A percentile compares a stretch with the other conserved stretches of the same genome.
Evolutionary conservation across 2,888 invertebrate species (phyloP).

Genomic region (Trachelus tabidus): DNA sequence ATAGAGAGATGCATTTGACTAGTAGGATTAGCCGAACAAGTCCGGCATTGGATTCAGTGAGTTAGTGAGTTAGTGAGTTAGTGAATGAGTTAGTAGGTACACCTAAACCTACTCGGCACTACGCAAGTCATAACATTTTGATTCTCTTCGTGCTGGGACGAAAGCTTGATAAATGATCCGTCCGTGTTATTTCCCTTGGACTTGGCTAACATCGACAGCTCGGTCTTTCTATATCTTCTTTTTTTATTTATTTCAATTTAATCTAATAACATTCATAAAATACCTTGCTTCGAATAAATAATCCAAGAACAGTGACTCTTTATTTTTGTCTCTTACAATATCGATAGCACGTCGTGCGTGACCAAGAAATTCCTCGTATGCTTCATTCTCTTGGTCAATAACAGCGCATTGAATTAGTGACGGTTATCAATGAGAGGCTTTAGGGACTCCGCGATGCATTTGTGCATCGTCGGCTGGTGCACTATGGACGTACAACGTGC

Average conservation of each 20-base stretch:
- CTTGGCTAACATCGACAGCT: no score
- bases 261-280: no score
- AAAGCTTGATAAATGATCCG: conserved; percentile 2
- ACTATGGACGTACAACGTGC: background rate
- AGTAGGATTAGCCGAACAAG: background rate
- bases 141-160: background rate
- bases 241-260: no score
- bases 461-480: background rate
- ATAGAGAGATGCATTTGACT: conserved; percentile 2
- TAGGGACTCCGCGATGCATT: background rate
- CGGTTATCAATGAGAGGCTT: conserved; percentile 5
- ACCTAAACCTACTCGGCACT: background rate
- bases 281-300: no score
- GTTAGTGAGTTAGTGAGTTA: no score
- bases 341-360: background rate
- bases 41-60: no score
- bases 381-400: background rate
- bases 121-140: conserved; percentile 1
- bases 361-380: background rate
- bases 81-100: no score
- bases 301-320: no score
- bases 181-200: background rate
- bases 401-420: background rate
- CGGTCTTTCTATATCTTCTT: no score
- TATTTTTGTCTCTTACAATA: background rate